Evolutionary conservation across 2,888 invertebrate genomes (phyloP), one percentile per base, ranked within the genome.

Genomic region (Oligia strigilis): DNA sequence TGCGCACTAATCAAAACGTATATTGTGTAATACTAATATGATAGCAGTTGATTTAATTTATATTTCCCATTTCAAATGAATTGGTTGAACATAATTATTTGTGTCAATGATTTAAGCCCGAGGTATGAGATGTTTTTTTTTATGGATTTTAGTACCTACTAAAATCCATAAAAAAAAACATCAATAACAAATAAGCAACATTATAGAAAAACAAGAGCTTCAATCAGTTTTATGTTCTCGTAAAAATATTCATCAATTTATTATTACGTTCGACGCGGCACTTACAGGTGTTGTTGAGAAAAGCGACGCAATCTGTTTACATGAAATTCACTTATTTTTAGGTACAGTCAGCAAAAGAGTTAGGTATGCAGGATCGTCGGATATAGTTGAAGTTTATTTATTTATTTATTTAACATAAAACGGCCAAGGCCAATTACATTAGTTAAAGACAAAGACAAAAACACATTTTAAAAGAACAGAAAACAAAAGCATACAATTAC

Each of bases 161-260:
- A 62, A 66, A 72, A 49, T 62, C 13, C 8, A 75, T 73, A 55
- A 75, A 55, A 75, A n/a, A 43, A 43, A 40, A 40, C 46, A 55
- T 62, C 55, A 40, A 46, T 52, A 75, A 62, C 60, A 71, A 78
- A 73, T 67, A 52, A 70, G 36, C 17, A 66, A 71, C 72, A 43
- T 74, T 81, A 17, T n/a, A 55, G 46, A 80, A 81, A 78, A 62
- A 73, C 60, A 74, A 81, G 83, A 83, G 29, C 58, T 73, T 36
- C 84, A 86, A 86, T 84, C 86, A 82, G 83, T 90, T 91, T 92
- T 91, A 92, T 88, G 82, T 70, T 81, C 82, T 88, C 91, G 77
- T 91, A 92, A 92, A 90, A 91, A 87, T 88, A 89, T 91, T 90
- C 89, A 84, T 86, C 88, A 88, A 81, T 83, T 80, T 82, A 75